These are phyloP conservation scores for Empidonax traillii DNA, from an alignment of 2,113 vertebrate species.

Conservation along the genomic window DNA sequence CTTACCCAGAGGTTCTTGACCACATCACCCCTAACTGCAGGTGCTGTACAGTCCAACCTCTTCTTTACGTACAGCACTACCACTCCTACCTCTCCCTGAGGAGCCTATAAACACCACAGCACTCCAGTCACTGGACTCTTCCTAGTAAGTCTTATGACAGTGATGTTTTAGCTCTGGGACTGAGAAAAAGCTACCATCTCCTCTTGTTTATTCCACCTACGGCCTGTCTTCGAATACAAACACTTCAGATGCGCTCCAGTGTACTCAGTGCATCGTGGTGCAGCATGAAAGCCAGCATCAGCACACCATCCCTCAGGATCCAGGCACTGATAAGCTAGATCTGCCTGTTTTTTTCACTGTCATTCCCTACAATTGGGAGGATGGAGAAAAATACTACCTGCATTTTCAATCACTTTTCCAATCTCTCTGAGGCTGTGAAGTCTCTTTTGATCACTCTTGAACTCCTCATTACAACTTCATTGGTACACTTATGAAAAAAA, in stretches of 20 bases:
- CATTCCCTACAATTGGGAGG: not conserved
- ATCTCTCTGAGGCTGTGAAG: not conserved
- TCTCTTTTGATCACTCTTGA: not conserved
- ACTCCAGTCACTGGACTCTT: not conserved
- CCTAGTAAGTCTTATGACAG: not conserved
- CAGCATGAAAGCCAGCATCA: not conserved
- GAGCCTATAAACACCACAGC: not conserved
- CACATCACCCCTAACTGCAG: not conserved
- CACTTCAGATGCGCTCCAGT: fast-evolving
- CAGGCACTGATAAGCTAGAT: not conserved
- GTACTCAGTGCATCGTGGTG: not conserved
- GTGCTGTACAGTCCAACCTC: not conserved
- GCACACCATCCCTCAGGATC: not conserved
- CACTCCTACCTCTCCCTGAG: not conserved
- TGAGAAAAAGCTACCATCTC: not conserved
- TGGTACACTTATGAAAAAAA: not conserved
- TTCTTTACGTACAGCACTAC: not conserved
- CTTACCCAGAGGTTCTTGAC: not conserved
- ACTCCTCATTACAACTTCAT: not conserved
- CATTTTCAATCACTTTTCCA: not conserved
- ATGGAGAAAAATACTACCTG: not conserved
- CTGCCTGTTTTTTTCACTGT: not conserved
- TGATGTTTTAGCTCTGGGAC: not conserved
- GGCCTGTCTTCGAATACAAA: not conserved
- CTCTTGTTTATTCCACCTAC: not conserved